Conservation (phyloP, 2,888 invertebrate genomes). For the Axea sp. region DNA sequence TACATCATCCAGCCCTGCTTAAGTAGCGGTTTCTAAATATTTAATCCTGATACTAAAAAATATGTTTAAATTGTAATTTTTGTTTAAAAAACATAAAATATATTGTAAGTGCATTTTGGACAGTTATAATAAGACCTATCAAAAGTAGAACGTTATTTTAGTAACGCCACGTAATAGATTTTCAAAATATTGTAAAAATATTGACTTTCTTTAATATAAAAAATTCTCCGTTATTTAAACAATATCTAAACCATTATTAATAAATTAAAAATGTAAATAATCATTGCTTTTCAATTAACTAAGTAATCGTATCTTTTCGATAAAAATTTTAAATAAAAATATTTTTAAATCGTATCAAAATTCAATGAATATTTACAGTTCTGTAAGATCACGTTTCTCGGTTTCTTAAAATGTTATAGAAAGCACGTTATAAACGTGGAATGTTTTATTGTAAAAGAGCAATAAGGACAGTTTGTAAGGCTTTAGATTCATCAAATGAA, state of each 20-base stretch:
- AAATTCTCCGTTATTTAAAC: conserved; percentile 11
- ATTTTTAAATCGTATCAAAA: conserved; percentile 20
- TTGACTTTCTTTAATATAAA: conserved; percentile 14
- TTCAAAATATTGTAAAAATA: conserved; percentile 25
- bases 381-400: conserved; percentile 8
- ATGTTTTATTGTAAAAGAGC: conserved; percentile 32
- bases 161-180: conserved; percentile 4
- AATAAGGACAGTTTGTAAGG: conserved; percentile 7
- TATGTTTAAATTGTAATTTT: too few relatives aligned
- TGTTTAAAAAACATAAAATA: too few relatives aligned
- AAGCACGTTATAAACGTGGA: conserved; percentile 47
- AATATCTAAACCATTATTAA: neutral
- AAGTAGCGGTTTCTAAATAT: too few relatives aligned
- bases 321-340: conserved; percentile 12
- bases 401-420: conserved; percentile 28
- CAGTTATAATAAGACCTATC: conserved; percentile 8
- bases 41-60: too few relatives aligned
- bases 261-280: conserved; percentile 18
- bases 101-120: conserved; percentile 11
- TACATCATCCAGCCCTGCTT: too few relatives aligned
- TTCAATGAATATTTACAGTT: conserved; percentile 43
- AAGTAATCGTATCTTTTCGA: conserved; percentile 15
- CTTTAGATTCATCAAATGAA: neutral
- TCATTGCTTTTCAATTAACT: conserved; percentile 8
- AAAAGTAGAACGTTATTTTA: conserved; percentile 8